A percentile compares a stretch with the other conserved stretches of the same genome.
phyloP scores from a whole-genome alignment of 2,113 vertebrate genomes.

The Leptocoma aspasia region DNA sequence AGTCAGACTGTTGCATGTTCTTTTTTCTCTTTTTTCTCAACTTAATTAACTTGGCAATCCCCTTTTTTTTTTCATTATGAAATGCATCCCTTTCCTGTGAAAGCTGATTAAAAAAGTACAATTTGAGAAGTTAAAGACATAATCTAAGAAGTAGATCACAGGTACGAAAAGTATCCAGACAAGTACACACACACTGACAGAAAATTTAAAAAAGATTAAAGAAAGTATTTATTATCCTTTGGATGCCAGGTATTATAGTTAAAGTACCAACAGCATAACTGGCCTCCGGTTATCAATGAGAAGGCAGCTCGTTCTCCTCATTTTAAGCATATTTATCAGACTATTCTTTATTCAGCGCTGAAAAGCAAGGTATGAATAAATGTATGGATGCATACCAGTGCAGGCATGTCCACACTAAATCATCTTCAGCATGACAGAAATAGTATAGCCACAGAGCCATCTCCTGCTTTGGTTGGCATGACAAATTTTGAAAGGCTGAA shows the following conservation, averaged over 20 bases:
- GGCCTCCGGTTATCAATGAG: not conserved
- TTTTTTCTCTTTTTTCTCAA: not conserved
- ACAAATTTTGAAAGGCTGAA: not conserved
- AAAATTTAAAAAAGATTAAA: conserved; percentile 18
- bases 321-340: not conserved
- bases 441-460: not conserved
- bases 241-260: not conserved
- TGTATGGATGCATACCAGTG: not conserved
- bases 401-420: not conserved
- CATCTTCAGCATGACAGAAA: not conserved
- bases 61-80: not conserved
- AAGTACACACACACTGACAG: not conserved
- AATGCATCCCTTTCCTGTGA: not conserved
- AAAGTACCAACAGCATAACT: not conserved
- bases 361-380: not conserved
- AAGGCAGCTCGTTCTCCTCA: not conserved
- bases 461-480: not conserved
- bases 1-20: not conserved
- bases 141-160: not conserved
- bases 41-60: not conserved
- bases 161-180: not conserved
- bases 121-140: not conserved
- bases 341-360: not conserved
- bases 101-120: not conserved
- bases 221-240: not conserved